Evolutionary conservation across 1,140 invertebrate species (phyloP).

Genomic region (Drosophila mayri): DNA sequence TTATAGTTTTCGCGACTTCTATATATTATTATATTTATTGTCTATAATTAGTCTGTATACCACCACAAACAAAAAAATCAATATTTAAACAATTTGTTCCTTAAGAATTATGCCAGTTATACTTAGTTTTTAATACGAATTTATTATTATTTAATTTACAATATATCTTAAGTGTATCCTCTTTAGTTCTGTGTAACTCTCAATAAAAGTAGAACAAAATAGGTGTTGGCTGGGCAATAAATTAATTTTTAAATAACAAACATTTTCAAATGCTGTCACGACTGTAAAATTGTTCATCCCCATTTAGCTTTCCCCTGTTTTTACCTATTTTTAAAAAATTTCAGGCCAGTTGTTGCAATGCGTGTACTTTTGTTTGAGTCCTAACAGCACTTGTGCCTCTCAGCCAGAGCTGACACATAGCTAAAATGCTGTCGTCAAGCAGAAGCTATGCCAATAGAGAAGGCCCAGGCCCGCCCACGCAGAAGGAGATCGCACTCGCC

Average conservation of each 20-base stretch:
- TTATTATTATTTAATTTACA: not conserved
- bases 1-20: not conserved
- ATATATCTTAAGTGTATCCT: no score
- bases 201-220: not conserved
- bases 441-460: constrained; percentile 26
- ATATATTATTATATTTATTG: no score
- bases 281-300: constrained; percentile 1
- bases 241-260: not conserved
- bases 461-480: constrained; percentile 51
- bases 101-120: no score
- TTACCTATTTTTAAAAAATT: constrained; percentile 2
- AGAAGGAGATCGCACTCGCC: constrained; percentile 20
- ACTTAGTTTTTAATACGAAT: no score
- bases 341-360: constrained; percentile 1
- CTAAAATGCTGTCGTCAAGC: constrained; percentile 71
- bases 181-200: not conserved
- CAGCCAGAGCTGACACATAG: constrained; percentile 42
- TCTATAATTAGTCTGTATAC: constrained; percentile 4
- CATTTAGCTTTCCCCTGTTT: not conserved
- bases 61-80: no score
- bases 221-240: not conserved
- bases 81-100: no score
- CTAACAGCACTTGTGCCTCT: constrained; percentile 31
- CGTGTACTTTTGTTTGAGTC: constrained; percentile 24
- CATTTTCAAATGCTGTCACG: not conserved